phyloP scores from a whole-genome alignment of 2,888 invertebrate genomes.

The Sminthurinus aureus region DNA sequence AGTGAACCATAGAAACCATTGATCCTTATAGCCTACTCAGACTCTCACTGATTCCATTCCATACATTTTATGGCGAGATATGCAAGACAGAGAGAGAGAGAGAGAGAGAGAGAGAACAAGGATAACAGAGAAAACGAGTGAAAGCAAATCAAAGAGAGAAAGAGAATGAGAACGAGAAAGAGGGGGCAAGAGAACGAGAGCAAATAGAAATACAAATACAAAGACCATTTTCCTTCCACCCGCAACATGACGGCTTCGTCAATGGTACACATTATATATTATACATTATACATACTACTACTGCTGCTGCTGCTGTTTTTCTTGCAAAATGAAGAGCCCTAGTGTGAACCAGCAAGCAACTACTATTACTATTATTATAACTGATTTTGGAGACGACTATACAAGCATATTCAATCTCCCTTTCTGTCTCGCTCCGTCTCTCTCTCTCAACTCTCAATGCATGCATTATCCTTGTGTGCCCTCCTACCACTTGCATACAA shows the following conservation, averaged over 20 bases:
- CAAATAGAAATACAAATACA: too few relatives aligned
- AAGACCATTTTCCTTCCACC: constrained; percentile 11
- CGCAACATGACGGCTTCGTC: not conserved
- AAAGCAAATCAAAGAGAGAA: not conserved
- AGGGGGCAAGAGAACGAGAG: too few relatives aligned
- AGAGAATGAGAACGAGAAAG: not conserved
- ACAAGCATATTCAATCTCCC: not conserved
- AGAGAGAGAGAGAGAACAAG: constrained; percentile 6
- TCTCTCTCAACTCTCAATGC: not conserved
- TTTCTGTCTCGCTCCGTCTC: too few relatives aligned
- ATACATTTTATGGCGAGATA: not conserved
- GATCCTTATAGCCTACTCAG: constrained; percentile 10
- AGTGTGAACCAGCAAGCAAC: too few relatives aligned
- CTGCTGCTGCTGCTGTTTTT: too few relatives aligned
- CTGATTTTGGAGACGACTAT: not conserved
- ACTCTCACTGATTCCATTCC: constrained; percentile 5
- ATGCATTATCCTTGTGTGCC: not conserved
- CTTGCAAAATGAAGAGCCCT: too few relatives aligned
- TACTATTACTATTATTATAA: not conserved
- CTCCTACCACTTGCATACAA: not conserved
- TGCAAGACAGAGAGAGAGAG: not conserved
- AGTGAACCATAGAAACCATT: constrained; percentile 33
- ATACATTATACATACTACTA: not conserved
- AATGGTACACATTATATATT: not conserved
- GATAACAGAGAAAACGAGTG: not conserved